Percentiles rank a stretch among this genome's conserved stretches.
Conservation (phyloP, 2,797 vertebrate species). For the Jordanella pulchra region DNA sequence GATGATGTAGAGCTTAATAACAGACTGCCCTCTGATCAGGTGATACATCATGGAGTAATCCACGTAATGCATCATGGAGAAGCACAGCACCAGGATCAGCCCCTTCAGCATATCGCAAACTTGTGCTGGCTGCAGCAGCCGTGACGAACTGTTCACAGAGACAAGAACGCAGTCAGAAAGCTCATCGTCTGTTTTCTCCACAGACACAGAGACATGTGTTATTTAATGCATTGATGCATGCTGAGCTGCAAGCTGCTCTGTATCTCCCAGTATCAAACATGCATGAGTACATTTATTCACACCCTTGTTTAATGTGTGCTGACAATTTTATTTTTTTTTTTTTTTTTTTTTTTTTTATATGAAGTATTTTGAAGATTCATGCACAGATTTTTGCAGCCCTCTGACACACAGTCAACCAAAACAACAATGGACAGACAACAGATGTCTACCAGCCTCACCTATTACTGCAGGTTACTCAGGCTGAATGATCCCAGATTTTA, state of each 20-base stretch:
- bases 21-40: constrained; percentile 96
- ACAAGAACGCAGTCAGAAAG: constrained; percentile 37
- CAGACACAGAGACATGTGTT: not conserved
- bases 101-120: constrained; percentile 96
- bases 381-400: not conserved
- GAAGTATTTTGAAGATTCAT: constrained; percentile 19
- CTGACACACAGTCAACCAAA: not conserved
- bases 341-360: too few relatives aligned
- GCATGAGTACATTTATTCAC: constrained; percentile 17
- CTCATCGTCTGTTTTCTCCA: not conserved
- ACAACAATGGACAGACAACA: not conserved
- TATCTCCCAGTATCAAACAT: constrained; percentile 20
- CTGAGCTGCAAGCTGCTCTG: constrained; percentile 26
- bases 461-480: constrained; percentile 5
- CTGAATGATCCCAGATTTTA: constrained; percentile 2
- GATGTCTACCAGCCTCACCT: not conserved
- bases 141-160: constrained; percentile 82
- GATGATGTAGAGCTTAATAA: constrained; percentile 99
- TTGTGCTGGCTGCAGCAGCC: constrained; percentile 95
- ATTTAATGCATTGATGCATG: constrained; percentile 40
- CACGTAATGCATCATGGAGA: constrained; percentile 98
- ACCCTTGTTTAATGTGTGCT: not conserved
- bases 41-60: constrained; percentile 99
- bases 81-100: constrained; percentile 92
- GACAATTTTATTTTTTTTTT: too few relatives aligned